A percentile compares a stretch with the other conserved stretches of the same genome.
These are phyloP conservation scores for Drosophila seclusa DNA, from an alignment of 2,888 invertebrate genomes.

Conservation along the genomic window DNA sequence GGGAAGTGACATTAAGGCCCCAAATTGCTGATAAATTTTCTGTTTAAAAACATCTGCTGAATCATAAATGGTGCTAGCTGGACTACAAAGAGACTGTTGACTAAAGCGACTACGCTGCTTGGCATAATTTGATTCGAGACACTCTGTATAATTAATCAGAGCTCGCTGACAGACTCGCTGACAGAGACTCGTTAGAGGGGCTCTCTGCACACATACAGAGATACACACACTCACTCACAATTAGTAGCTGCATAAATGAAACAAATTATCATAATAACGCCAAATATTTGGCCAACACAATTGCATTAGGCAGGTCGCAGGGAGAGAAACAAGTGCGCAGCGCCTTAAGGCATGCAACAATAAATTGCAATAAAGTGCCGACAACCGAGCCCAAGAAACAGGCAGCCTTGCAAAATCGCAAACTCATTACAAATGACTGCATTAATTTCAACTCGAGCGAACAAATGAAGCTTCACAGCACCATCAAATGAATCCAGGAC, in stretches of 20 bases:
- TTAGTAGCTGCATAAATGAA: constrained; percentile 60
- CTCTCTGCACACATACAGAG: constrained; percentile 13
- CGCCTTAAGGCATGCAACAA: constrained; percentile 63
- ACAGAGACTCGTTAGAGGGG: constrained; percentile 19
- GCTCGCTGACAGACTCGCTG: constrained; percentile 20
- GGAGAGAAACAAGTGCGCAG: constrained; percentile 21
- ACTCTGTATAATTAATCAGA: constrained; percentile 41
- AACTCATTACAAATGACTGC: constrained; percentile 81
- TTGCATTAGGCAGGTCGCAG: constrained; percentile 33
- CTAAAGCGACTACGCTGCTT: constrained; percentile 32
- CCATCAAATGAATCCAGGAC: constrained; percentile 38
- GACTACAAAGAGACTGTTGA: constrained; percentile 18
- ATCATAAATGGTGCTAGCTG: constrained; percentile 10
- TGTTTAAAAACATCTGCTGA: constrained; percentile 41
- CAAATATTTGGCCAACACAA: constrained; percentile 56
- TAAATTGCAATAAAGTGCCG: constrained; percentile 65
- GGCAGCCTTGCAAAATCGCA: constrained; percentile 46
- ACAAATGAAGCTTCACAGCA: constrained; percentile 63
- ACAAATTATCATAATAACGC: constrained; percentile 71
- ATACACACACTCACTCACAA: constrained; percentile 48
- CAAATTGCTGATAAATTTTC: constrained; percentile 52
- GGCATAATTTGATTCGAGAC: constrained; percentile 67
- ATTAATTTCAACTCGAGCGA: constrained; percentile 76
- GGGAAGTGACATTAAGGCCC: constrained; percentile 6
- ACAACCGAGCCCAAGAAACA: constrained; percentile 37